Conservation (phyloP, 2,113 vertebrate species). For the Dendropsophus ebraccatus region DNA sequence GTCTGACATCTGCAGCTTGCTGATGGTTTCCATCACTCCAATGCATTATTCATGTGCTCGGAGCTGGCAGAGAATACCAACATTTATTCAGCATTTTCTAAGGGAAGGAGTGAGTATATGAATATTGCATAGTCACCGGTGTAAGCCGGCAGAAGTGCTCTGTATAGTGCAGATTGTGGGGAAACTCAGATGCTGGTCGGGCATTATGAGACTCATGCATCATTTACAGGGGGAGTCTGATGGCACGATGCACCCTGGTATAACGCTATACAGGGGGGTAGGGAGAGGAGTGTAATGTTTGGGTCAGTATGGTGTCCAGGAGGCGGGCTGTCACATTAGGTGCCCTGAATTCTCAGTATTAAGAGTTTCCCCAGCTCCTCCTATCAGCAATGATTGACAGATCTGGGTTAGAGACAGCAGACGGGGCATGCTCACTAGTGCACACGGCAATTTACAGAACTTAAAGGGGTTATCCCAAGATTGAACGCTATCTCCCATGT, state of each 20-base stretch:
- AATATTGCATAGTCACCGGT: not conserved
- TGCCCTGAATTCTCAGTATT: too few relatives aligned
- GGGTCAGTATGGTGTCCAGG: too few relatives aligned
- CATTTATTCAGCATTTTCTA: not conserved
- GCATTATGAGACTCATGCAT: not conserved
- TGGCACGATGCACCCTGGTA: not conserved
- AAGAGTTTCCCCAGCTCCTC: too few relatives aligned
- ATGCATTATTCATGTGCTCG: not conserved
- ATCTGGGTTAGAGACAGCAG: too few relatives aligned
- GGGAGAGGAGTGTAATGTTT: too few relatives aligned
- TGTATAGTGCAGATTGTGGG: too few relatives aligned
- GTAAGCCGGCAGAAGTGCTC: not conserved
- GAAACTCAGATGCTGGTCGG: not conserved
- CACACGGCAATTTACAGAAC: too few relatives aligned
- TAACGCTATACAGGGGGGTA: not conserved
- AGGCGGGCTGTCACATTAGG: too few relatives aligned
- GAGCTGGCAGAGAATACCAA: not conserved
- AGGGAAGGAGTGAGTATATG: not conserved
- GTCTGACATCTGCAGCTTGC: not conserved
- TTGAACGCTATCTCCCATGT: too few relatives aligned
- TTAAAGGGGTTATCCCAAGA: too few relatives aligned
- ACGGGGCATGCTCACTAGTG: too few relatives aligned
- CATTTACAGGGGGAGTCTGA: not conserved
- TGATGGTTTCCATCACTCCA: not conserved
- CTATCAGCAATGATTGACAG: too few relatives aligned